Evolutionary conservation across 2,888 invertebrate genomes (phyloP).

Genomic region (Gymnosoma rotundatum): DNA sequence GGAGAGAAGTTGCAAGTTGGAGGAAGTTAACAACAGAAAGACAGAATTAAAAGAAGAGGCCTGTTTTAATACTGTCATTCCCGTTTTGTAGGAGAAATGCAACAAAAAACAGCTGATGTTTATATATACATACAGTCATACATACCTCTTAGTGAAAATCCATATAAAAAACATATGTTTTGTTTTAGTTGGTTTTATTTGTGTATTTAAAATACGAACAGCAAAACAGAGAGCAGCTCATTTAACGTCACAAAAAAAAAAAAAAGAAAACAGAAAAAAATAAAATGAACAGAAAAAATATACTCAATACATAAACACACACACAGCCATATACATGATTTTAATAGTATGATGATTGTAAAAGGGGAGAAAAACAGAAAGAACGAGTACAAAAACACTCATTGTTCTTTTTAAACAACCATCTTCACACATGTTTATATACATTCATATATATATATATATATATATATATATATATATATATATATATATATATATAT

Average conservation of each 20-base stretch:
- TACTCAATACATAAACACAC: background rate
- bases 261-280: background rate
- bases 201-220: slow-evolving; percentile 31
- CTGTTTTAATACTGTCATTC: slow-evolving; percentile 43
- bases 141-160: slow-evolving; percentile 34
- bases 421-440: background rate
- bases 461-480: too few relatives aligned
- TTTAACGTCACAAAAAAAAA: background rate
- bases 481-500: background rate
- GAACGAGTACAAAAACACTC: slow-evolving; percentile 19
- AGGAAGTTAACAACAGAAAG: slow-evolving; percentile 54
- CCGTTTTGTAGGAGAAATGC: slow-evolving; percentile 42
- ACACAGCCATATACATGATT: background rate
- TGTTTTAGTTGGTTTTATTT: slow-evolving; percentile 53
- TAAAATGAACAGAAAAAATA: slow-evolving; percentile 7
- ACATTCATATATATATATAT: background rate
- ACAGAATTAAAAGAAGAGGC: slow-evolving; percentile 61
- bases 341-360: slow-evolving; percentile 25
- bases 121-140: slow-evolving; percentile 52
- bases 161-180: slow-evolving; percentile 66
- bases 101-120: slow-evolving; percentile 64
- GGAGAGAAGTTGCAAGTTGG: slow-evolving; percentile 22
- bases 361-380: slow-evolving; percentile 22
- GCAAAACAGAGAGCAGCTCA: background rate
- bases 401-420: slow-evolving; percentile 40